phyloP scores from a whole-genome alignment of 2,888 invertebrate species.

The Netelia inedita region DNA sequence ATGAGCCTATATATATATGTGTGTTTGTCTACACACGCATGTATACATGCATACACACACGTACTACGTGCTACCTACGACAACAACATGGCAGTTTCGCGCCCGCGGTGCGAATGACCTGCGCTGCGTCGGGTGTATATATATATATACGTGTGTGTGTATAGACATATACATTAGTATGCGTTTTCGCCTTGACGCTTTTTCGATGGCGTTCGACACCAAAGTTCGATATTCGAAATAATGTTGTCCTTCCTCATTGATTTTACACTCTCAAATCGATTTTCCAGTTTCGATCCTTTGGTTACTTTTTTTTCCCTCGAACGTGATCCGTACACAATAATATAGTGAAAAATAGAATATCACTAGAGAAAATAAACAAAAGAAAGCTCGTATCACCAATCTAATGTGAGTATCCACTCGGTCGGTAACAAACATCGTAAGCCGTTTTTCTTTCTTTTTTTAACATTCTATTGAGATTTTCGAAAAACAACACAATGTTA shows the following conservation, averaged over 20 bases:
- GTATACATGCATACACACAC: constrained; percentile 12
- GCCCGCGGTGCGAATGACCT: constrained; percentile 73
- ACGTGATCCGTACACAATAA: too few relatives aligned
- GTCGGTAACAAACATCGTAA: too few relatives aligned
- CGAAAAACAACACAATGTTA: too few relatives aligned
- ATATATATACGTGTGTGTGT: constrained; percentile 20
- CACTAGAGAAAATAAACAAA: too few relatives aligned
- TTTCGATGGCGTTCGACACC: constrained; percentile 32
- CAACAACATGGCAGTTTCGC: constrained; percentile 62
- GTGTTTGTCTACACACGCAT: not conserved
- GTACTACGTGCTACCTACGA: constrained; percentile 36
- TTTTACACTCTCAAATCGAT: not conserved
- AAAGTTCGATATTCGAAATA: not conserved
- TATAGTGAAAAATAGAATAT: too few relatives aligned
- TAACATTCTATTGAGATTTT: too few relatives aligned
- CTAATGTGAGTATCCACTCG: too few relatives aligned
- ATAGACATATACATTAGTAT: constrained; percentile 2
- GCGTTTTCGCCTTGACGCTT: constrained; percentile 62
- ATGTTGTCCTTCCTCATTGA: too few relatives aligned
- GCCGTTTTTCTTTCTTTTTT: not conserved
- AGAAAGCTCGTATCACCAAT: too few relatives aligned
- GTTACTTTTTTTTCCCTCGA: not conserved
- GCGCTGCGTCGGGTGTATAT: constrained; percentile 63
- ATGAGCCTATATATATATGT: not conserved
- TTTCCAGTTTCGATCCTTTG: not conserved